Evolutionary conservation across 2,113 vertebrate species (phyloP), one percentile per base, ranked within the genome.

Genomic region (Drymodes brunneopygia): DNA sequence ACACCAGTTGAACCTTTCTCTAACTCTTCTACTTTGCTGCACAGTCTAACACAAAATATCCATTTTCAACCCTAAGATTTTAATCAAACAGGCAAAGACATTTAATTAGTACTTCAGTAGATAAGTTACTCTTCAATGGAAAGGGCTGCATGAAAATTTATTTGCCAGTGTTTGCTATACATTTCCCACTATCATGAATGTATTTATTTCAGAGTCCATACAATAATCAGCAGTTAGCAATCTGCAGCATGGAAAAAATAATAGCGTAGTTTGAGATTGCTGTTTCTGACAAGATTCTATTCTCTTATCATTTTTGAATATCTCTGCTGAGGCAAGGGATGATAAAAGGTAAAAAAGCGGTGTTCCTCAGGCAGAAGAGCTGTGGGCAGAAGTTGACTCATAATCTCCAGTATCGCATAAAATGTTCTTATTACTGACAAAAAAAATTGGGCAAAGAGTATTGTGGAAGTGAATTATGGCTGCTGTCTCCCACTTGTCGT

Each of bases 401-500:
- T 95, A 54, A 88, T 86, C 50, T 91, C 78, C n/a, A 72, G 23
- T 25, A 92, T 58, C 57, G 83, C 95, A 83, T 89, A 88, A 95
- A 93, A 57, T 22, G 18, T 21, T 54, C 58, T 71, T 57, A n/a
- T 95, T 95, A 58, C 53, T 92, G 72, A 92, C 77, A 77, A 92
- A 70, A 81, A 79, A 86, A 91, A 35, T 14, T 10, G 31, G 67
- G 60, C 51, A 92, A 83, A 91, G 77, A 78, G 44, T 71, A 90
- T 75, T 28, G 9, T 94, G 75, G 47, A 82, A 72, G 44, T 96
- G 94, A 97, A 45, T 97, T 97, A 93, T 9, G 2, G 78, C 88
- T 81, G 56, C 91, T 95, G 72, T 72, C 94, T 73, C 91, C 71
- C 86, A 53, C 92, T 97, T 91, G 84, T 94, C 92, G 28, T 94